Evolutionary conservation across 1,140 invertebrate genomes (phyloP).

Genomic region (Alviniconcha marisindica): DNA sequence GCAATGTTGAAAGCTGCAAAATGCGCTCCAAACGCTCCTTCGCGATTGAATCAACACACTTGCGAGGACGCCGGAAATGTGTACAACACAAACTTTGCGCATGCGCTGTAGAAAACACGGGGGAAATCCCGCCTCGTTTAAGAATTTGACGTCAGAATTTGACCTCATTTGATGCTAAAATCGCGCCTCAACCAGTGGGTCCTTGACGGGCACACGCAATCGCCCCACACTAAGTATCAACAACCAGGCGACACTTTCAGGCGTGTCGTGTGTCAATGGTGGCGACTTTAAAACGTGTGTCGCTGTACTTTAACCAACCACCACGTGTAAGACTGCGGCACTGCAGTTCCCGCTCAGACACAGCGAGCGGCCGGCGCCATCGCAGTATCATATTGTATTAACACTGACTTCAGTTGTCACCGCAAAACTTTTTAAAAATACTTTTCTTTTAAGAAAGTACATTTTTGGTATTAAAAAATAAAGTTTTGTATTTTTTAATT

Average conservation of each 20-base stretch:
- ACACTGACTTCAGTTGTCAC: too few relatives aligned
- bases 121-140: conserved; percentile 21
- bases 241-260: neutral
- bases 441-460: too few relatives aligned
- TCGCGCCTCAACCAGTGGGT: neutral
- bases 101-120: conserved; percentile 47
- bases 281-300: neutral
- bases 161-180: neutral
- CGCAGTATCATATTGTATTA: too few relatives aligned
- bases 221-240: neutral
- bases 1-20: neutral
- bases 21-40: conserved; percentile 25
- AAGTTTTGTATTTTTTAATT: too few relatives aligned
- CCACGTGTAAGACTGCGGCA: too few relatives aligned
- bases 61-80: conserved; percentile 26
- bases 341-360: too few relatives aligned
- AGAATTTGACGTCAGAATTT: conserved; percentile 28
- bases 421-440: too few relatives aligned
- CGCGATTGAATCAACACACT: conserved; percentile 24
- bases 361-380: too few relatives aligned
- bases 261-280: neutral
- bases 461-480: too few relatives aligned
- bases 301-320: neutral
- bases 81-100: conserved; percentile 46
- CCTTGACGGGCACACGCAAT: neutral